Evolutionary conservation across 2,888 invertebrate genomes (phyloP).

Genomic region (Drosophila rubida): DNA sequence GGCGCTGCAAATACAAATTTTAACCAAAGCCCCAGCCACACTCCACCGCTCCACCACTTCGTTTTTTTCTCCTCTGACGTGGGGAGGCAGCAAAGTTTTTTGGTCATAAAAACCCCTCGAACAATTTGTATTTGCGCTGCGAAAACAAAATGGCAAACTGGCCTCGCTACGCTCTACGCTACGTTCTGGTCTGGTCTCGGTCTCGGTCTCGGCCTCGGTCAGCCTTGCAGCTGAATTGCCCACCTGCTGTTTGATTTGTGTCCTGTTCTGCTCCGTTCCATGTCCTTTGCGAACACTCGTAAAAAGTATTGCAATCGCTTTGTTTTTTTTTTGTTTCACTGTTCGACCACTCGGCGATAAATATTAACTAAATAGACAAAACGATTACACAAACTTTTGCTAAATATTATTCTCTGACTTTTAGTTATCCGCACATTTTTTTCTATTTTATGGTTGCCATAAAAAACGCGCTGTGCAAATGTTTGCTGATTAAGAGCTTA

Average conservation of each 20-base stretch:
- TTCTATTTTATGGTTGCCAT: background rate
- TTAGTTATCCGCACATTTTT: background rate
- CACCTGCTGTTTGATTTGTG: conserved; percentile 80
- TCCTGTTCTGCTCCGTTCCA: conserved; percentile 11
- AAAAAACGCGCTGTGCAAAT: background rate
- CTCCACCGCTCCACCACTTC: background rate
- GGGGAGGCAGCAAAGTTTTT: conserved; percentile 29
- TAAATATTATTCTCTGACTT: conserved; percentile 29
- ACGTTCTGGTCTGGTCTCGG: background rate
- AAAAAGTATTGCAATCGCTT: conserved; percentile 15
- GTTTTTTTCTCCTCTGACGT: conserved; percentile 2
- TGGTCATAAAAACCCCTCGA: conserved; percentile 29
- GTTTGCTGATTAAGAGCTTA: background rate
- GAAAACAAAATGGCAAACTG: conserved; percentile 71
- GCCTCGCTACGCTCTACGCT: background rate
- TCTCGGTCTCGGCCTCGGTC: conserved; percentile 3
- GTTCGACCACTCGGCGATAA: conserved; percentile 3
- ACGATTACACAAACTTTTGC: conserved; percentile 44
- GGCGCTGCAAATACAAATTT: conserved; percentile 58
- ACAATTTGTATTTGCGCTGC: conserved; percentile 75
- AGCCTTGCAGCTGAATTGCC: conserved; percentile 17
- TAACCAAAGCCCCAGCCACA: conserved; percentile 11
- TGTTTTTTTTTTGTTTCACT: conserved; percentile 9
- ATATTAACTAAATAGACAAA: conserved; percentile 34
- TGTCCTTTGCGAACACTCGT: background rate